Evolutionary conservation across 1,140 invertebrate genomes (phyloP).

Genomic region (Euwallacea similis): DNA sequence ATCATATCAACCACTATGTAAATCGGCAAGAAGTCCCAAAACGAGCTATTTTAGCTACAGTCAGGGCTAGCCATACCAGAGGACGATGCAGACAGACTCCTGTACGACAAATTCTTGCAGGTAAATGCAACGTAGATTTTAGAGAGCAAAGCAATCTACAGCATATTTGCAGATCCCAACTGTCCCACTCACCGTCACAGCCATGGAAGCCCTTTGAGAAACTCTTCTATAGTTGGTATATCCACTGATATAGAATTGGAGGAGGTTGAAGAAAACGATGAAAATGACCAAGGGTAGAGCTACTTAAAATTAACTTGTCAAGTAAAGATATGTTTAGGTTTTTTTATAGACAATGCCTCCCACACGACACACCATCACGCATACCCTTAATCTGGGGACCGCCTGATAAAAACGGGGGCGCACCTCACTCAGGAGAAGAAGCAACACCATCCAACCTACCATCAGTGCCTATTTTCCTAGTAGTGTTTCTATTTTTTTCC

Average conservation of each 20-base stretch:
- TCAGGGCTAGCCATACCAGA: slow-evolving; percentile 47
- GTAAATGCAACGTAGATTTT: slow-evolving; percentile 22
- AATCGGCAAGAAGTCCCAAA: slow-evolving; percentile 51
- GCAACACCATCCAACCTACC: slow-evolving; percentile 50
- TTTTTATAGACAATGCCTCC: slow-evolving; percentile 52
- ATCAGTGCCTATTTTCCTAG: slow-evolving; percentile 71
- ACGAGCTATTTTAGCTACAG: slow-evolving; percentile 50
- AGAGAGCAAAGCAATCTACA: not conserved
- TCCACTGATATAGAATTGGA: slow-evolving; percentile 46
- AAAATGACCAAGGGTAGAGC: slow-evolving; percentile 51
- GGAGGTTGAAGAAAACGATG: slow-evolving; percentile 52
- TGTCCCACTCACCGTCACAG: slow-evolving; percentile 45
- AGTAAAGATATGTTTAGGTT: not conserved
- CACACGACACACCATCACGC: slow-evolving; percentile 71
- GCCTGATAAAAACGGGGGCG: slow-evolving; percentile 51
- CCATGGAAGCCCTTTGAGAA: slow-evolving; percentile 43
- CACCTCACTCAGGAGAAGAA: slow-evolving; percentile 39
- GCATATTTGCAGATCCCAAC: slow-evolving; percentile 26
- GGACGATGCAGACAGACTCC: slow-evolving; percentile 49
- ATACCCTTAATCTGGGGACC: slow-evolving; percentile 67
- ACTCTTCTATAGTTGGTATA: slow-evolving; percentile 40
- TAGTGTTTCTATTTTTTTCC: slow-evolving; percentile 67
- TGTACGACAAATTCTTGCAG: slow-evolving; percentile 50
- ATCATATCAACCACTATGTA: slow-evolving; percentile 42
- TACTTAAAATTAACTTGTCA: no score